Evolutionary conservation across 2,888 invertebrate genomes (phyloP).

Genomic region (Halictus ligatus): DNA sequence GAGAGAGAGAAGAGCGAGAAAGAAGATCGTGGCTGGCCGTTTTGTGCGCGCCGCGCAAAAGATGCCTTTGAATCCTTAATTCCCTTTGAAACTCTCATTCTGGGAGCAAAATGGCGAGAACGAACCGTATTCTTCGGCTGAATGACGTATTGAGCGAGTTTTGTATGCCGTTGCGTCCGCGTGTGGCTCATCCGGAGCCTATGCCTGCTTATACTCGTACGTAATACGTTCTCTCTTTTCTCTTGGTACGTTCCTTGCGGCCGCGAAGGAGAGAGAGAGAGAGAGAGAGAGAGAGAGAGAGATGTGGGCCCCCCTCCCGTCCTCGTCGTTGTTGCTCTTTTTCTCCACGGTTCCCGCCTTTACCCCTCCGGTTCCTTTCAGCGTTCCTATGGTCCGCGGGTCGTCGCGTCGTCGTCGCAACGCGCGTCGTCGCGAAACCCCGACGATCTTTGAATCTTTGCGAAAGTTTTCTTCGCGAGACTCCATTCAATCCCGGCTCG

Average conservation of each 20-base stretch:
- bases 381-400: slow-evolving; percentile 46
- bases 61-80: slow-evolving; percentile 84
- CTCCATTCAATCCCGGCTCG: neutral
- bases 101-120: slow-evolving; percentile 83
- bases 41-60: slow-evolving; percentile 82
- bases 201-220: slow-evolving; percentile 60
- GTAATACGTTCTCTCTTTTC: slow-evolving; percentile 67
- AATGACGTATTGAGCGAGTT: slow-evolving; percentile 84
- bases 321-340: slow-evolving; percentile 44
- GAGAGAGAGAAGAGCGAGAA: slow-evolving; percentile 16
- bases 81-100: slow-evolving; percentile 84
- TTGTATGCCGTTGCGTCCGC: slow-evolving; percentile 81
- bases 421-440: neutral
- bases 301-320: slow-evolving; percentile 16
- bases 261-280: slow-evolving; percentile 37
- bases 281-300: neutral
- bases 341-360: slow-evolving; percentile 42
- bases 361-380: slow-evolving; percentile 40
- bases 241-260: slow-evolving; percentile 51
- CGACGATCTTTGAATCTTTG: neutral
- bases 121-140: slow-evolving; percentile 83
- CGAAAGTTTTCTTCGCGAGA: slow-evolving; percentile 1
- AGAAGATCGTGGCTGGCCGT: slow-evolving; percentile 74
- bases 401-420: slow-evolving; percentile 6
- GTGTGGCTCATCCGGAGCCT: slow-evolving; percentile 77